Conservation (phyloP, 1,140 invertebrate species). For the Sminthurides bifidus region DNA sequence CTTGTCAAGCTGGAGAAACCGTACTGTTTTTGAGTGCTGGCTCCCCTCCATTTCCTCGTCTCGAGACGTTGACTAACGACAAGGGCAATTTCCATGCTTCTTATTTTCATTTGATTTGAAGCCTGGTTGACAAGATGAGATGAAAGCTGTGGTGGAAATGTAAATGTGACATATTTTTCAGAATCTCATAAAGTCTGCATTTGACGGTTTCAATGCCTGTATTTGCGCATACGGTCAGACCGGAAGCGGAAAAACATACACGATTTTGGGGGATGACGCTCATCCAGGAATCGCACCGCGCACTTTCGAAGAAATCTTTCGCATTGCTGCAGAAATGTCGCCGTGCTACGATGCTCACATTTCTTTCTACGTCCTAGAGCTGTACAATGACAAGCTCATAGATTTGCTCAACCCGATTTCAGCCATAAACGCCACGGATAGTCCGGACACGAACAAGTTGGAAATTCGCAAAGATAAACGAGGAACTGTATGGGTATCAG, state of each 20-base stretch:
- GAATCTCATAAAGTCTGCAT: slow-evolving; percentile 54
- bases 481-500: slow-evolving; percentile 40
- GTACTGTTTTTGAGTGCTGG: no score
- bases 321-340: slow-evolving; percentile 23
- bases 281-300: slow-evolving; percentile 33
- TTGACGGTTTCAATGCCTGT: slow-evolving; percentile 91
- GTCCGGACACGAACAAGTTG: slow-evolving; percentile 36
- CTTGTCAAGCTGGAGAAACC: no score
- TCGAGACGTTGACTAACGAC: no score
- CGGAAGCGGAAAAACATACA: slow-evolving; percentile 74
- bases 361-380: slow-evolving; percentile 33
- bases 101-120: not conserved
- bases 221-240: slow-evolving; percentile 95
- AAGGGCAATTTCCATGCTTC: no score
- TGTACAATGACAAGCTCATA: slow-evolving; percentile 35
- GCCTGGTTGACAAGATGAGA: not conserved
- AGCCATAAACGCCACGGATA: not conserved
- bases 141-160: not conserved
- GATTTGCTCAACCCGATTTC: slow-evolving; percentile 31
- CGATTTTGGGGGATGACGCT: slow-evolving; percentile 33
- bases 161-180: slow-evolving; percentile 10
- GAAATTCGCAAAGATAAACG: slow-evolving; percentile 44
- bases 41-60: no score
- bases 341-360: slow-evolving; percentile 28
- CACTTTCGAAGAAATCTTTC: slow-evolving; percentile 33